These are phyloP conservation scores for Myotis lucifugus DNA, from an alignment of 2,113 vertebrate species.

Conservation along the genomic window DNA sequence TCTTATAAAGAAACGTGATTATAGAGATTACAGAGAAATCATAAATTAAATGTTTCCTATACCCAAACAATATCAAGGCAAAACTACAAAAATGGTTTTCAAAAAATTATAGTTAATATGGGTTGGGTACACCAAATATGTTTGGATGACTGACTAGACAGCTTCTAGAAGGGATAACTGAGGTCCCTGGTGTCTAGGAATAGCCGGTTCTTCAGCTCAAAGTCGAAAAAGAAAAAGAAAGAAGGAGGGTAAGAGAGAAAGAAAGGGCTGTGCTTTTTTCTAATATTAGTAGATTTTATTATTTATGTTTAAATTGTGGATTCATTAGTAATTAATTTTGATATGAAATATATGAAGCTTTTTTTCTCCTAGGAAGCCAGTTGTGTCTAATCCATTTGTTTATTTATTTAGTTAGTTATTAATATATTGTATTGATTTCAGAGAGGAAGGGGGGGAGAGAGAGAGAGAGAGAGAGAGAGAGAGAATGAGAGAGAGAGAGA, in stretches of 20 bases:
- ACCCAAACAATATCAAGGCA: background rate
- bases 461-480: too few relatives aligned
- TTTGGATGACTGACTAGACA: background rate
- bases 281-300: background rate
- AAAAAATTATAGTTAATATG: background rate
- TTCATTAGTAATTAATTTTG: background rate
- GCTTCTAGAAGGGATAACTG: background rate
- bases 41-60: background rate
- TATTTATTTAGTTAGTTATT: too few relatives aligned
- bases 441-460: too few relatives aligned
- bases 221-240: background rate
- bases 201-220: background rate
- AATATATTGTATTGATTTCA: too few relatives aligned
- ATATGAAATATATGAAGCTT: background rate
- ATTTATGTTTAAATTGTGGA: background rate
- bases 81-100: background rate
- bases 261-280: background rate
- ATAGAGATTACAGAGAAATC: background rate
- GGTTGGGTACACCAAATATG: too few relatives aligned
- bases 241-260: background rate
- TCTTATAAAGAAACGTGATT: background rate
- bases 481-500: too few relatives aligned
- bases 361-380: background rate
- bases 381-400: background rate
- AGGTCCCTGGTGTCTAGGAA: background rate